Base-by-base conservation (phyloP, 2,888 invertebrate genomes). In the Microplitis manilae region DNA sequence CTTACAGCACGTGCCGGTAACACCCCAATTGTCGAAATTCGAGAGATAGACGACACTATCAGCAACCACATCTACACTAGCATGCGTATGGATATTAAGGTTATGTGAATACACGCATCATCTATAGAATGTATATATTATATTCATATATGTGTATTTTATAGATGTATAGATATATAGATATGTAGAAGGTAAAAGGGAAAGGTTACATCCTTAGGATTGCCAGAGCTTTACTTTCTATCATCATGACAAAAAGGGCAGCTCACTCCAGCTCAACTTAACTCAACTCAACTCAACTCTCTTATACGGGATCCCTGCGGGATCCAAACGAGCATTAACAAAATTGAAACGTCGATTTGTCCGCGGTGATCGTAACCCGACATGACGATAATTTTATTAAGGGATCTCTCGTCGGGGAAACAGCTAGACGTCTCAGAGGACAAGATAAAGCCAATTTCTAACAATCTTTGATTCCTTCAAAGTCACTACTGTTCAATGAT, bases 281-380 rank as follows among this genome's bases (percentile, higher is more conserved):
- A 50, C 50, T 50, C 50, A 50, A 50, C 50, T 50, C 50, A 50
- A 50, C 50, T 50, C 50, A 50, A 50, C 65, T 70, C 69, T 73
- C 77, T 77, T 76, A 60, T 78, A 80, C 73, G 78, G 81, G 80
- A 82, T 80, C 86, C 84, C 86, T 83, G 77, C 78, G 84, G 85
- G 83, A 81, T 76, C 74, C 79, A 79, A 79, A 78, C 80, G 73
- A 78, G 88, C 90, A 90, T 90, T 90, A 90, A 87, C 87, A 88
- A 90, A 90, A 90, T 89, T 90, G 89, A 90, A 89, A 89, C 89
- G 89, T 89, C 89, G 89, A 90, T 90, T 90, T 81, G 81, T 81
- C 77, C 79, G 77, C 68, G 73, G 75, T 78, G 70, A 75, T 77
- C 87, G 85, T 84, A 84, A 86, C 83, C 84, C 83, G 79, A 81